Conservation (phyloP, 2,888 invertebrate species). For the Vesta saturnalis region DNA sequence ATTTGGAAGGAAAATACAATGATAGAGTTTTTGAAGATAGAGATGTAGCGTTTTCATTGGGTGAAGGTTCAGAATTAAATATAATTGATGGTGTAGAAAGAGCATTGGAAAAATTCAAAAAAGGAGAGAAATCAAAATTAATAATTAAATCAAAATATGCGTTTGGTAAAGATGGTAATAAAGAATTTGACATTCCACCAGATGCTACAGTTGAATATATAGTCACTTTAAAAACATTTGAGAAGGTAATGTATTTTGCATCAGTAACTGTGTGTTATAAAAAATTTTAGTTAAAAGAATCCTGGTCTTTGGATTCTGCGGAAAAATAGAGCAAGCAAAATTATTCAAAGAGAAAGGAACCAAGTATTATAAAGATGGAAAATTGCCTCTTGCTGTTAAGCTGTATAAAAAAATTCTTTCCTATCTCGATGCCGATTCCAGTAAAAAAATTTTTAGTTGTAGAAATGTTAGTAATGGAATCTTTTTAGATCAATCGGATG, state of each 20-base stretch:
- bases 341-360: conserved; percentile 92
- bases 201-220: conserved; percentile 82
- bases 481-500: conserved; percentile 56
- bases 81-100: conserved; percentile 85
- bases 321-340: conserved; percentile 84
- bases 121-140: conserved; percentile 80
- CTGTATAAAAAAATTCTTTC: conserved; percentile 84
- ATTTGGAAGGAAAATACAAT: conserved; percentile 74
- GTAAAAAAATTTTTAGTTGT: conserved; percentile 46
- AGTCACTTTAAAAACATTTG: conserved; percentile 85
- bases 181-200: conserved; percentile 79
- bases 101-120: conserved; percentile 82
- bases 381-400: conserved; percentile 81
- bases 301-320: conserved; percentile 81
- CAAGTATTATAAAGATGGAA: conserved; percentile 83
- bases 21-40: conserved; percentile 80
- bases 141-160: conserved; percentile 82
- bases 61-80: conserved; percentile 82
- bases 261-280: conserved; percentile 12
- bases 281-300: conserved; percentile 72
- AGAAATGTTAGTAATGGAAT: background rate
- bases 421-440: conserved; percentile 69
- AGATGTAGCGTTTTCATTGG: conserved; percentile 83
- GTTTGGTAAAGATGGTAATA: conserved; percentile 77
- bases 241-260: conserved; percentile 71